Percentiles rank a stretch among this genome's conserved stretches.
Conservation (phyloP, 1,140 invertebrate genomes). For the Drosophila watanabei region DNA sequence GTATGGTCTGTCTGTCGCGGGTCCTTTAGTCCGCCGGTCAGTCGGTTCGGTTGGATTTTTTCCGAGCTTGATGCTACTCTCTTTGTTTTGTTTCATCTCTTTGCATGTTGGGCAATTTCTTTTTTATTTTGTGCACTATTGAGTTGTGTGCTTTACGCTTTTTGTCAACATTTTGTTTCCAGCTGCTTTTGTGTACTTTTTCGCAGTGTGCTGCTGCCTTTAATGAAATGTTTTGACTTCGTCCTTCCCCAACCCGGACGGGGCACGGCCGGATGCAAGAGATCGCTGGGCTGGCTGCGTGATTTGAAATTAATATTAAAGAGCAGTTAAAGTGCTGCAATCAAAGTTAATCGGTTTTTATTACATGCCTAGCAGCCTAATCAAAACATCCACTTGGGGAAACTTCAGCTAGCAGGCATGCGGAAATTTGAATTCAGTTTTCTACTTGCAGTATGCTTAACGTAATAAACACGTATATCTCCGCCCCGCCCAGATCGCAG, state of each 20-base stretch:
- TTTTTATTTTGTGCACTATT: constrained; percentile 71
- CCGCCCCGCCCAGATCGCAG: not conserved
- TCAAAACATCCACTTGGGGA: constrained; percentile 20
- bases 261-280: not conserved
- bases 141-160: constrained; percentile 73
- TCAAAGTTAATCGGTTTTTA: constrained; percentile 1
- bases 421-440: constrained; percentile 15
- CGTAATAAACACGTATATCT: constrained; percentile 40
- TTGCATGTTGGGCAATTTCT: constrained; percentile 70
- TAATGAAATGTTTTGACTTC: constrained; percentile 74
- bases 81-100: constrained; percentile 42
- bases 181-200: constrained; percentile 40
- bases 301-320: constrained; percentile 33
- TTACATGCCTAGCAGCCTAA: constrained; percentile 19
- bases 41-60: constrained; percentile 39
- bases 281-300: not conserved
- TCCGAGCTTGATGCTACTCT: constrained; percentile 18
- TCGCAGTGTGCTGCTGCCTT: constrained; percentile 45
- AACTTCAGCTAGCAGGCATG: constrained; percentile 13
- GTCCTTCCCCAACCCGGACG: constrained; percentile 1
- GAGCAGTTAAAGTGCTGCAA: constrained; percentile 17
- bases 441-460: constrained; percentile 11
- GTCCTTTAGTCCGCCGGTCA: constrained; percentile 28
- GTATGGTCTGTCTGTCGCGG: constrained; percentile 43
- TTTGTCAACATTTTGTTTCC: constrained; percentile 75